Percentiles rank a stretch among this genome's conserved stretches.
These are phyloP conservation scores for Abramis brama DNA, from an alignment of 2,113 vertebrate species.

Conservation along the genomic window DNA sequence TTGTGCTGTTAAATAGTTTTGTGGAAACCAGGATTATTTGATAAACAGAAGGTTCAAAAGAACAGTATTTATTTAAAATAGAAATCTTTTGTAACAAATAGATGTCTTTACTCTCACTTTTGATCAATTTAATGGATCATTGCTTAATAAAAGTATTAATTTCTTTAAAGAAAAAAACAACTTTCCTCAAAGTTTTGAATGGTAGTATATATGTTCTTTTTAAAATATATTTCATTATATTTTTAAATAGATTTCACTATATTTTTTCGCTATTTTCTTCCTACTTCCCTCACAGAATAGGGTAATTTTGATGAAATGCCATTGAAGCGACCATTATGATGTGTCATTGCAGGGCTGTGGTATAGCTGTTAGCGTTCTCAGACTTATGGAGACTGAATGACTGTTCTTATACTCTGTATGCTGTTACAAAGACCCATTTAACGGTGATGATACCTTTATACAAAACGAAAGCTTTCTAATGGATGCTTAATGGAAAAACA, in stretches of 20 bases:
- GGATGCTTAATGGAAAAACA: constrained; percentile 31
- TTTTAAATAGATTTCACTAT: background rate
- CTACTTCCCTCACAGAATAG: background rate
- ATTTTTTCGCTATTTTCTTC: background rate
- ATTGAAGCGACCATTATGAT: background rate
- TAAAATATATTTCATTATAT: background rate
- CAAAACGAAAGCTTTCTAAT: constrained; percentile 20
- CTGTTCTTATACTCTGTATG: constrained; percentile 1
- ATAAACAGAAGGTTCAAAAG: background rate
- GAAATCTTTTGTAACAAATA: background rate
- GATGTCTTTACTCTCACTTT: background rate
- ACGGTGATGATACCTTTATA: constrained; percentile 30
- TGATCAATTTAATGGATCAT: background rate
- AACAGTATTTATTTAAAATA: background rate
- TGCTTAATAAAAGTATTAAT: too few species aligned
- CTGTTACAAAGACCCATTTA: constrained; percentile 6
- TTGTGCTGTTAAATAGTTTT: background rate
- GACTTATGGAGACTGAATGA: constrained; percentile 31
- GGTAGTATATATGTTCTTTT: background rate
- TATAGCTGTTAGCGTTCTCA: constrained; percentile 20
- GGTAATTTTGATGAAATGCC: constrained; percentile 17
- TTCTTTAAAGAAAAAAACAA: background rate
- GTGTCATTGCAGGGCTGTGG: constrained; percentile 2
- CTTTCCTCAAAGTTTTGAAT: background rate
- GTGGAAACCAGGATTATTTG: background rate